phyloP scores from a whole-genome alignment of 2,797 vertebrate genomes.

The Cuculus canorus region DNA sequence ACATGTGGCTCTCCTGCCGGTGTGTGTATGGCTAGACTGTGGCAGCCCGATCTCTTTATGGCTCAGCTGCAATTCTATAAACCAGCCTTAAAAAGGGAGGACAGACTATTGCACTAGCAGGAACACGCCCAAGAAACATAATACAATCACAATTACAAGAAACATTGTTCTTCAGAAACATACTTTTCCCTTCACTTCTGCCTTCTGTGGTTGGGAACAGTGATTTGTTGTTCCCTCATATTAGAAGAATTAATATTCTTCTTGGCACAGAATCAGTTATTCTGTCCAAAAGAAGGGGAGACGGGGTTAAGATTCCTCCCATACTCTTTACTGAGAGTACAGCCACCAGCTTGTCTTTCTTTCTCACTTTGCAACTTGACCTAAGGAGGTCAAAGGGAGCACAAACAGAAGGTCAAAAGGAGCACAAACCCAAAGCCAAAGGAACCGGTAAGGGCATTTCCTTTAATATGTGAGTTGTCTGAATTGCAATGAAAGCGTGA shows the following conservation, averaged over 20 bases:
- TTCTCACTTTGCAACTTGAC: not conserved
- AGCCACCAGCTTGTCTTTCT: not conserved
- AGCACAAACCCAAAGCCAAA: not conserved
- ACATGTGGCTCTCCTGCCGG: not conserved
- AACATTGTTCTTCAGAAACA: conserved; percentile 25
- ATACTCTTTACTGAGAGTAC: not conserved
- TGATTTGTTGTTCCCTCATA: not conserved
- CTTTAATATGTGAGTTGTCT: not conserved
- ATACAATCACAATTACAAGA: not conserved
- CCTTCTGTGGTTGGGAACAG: not conserved
- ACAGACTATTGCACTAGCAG: not conserved
- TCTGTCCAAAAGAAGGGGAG: not conserved
- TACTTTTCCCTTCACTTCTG: not conserved
- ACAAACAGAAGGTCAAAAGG: not conserved
- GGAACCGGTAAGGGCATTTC: not conserved
- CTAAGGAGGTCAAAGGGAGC: not conserved
- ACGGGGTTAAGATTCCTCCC: not conserved
- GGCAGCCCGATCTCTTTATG: not conserved
- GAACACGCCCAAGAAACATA: not conserved
- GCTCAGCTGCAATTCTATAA: not conserved
- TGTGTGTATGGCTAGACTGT: not conserved
- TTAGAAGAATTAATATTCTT: conserved; percentile 5
- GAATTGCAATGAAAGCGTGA: not conserved
- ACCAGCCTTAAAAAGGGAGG: not conserved
- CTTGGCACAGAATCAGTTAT: not conserved